Evolutionary conservation across 2,888 invertebrate genomes (phyloP).

Genomic region (Hylaea fasciaria): DNA sequence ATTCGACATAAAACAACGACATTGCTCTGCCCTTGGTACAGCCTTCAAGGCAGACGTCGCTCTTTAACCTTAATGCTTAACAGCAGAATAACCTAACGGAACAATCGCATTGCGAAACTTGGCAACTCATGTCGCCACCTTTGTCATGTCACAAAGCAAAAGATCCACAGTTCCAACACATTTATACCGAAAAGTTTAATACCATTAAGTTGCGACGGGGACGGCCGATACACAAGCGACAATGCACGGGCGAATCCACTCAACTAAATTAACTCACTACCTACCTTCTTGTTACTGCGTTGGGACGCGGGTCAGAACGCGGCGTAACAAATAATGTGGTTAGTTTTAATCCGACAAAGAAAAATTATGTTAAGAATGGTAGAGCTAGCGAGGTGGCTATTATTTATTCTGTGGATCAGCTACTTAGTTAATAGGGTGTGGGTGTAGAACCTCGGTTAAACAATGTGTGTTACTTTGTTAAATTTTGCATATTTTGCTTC

Average conservation of each 20-base stretch:
- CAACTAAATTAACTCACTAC: constrained; percentile 81
- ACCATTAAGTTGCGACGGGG: constrained; percentile 72
- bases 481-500: no score
- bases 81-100: not conserved
- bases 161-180: constrained; percentile 55
- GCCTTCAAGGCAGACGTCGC: no score
- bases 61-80: no score
- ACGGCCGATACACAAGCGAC: constrained; percentile 82
- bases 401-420: not conserved
- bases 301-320: constrained; percentile 60
- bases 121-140: constrained; percentile 25
- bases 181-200: constrained; percentile 81
- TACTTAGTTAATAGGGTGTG: not conserved
- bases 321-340: constrained; percentile 28
- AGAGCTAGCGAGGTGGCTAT: not conserved
- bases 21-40: no score
- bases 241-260: constrained; percentile 81
- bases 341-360: constrained; percentile 10
- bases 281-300: constrained; percentile 76
- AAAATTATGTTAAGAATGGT: constrained; percentile 5
- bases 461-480: no score
- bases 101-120: constrained; percentile 13
- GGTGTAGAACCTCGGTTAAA: not conserved
- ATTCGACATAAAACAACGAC: no score
- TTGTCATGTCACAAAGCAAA: constrained; percentile 35